phyloP scores from a whole-genome alignment of 2,113 vertebrate genomes.

The Quiscalus mexicanus region DNA sequence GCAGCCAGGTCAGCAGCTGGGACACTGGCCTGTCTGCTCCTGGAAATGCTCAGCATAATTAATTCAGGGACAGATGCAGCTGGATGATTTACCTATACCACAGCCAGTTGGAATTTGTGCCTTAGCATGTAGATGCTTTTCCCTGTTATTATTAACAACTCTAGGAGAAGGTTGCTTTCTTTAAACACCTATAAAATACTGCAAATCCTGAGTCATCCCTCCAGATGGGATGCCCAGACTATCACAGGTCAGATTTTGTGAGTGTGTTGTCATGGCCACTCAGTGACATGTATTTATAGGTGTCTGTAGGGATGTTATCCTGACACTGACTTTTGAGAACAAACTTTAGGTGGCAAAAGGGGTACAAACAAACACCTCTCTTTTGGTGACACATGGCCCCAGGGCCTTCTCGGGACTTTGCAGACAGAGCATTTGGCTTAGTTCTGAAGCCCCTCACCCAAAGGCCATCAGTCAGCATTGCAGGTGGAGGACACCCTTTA shows the following conservation, averaged over 20 bases:
- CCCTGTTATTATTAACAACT: neutral
- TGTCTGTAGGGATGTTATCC: neutral
- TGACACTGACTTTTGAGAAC: neutral
- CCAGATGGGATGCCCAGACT: neutral
- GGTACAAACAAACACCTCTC: neutral
- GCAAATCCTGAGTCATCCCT: neutral
- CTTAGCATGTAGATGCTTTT: neutral
- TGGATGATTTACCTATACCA: neutral
- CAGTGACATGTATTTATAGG: neutral
- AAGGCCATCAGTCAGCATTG: neutral
- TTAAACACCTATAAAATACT: neutral
- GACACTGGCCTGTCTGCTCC: neutral
- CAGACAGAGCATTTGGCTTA: neutral
- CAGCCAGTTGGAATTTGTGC: neutral
- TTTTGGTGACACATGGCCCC: neutral
- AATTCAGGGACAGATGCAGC: neutral
- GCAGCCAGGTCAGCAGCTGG: neutral
- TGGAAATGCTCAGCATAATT: neutral
- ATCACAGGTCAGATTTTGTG: neutral
- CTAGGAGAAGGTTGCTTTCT: neutral
- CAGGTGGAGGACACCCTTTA: neutral
- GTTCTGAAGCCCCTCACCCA: neutral
- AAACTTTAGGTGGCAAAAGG: neutral
- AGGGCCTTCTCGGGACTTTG: neutral
- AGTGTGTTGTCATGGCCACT: neutral